Base-by-base conservation (phyloP, 2,113 vertebrate genomes). In the Thalassarche chlororhynchos region DNA sequence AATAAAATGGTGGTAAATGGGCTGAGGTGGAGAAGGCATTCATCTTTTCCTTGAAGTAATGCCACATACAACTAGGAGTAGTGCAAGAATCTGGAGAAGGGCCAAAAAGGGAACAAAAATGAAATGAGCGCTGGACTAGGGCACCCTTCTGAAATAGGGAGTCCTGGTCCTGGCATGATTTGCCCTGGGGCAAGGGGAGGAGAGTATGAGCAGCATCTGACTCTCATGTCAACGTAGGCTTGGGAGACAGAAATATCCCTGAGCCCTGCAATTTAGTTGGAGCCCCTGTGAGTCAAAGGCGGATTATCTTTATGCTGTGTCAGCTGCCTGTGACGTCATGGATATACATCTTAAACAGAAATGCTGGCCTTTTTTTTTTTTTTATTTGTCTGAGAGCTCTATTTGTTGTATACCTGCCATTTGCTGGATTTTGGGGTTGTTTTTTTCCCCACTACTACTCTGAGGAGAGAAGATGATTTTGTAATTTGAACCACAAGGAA, bases 161-260 rank as follows among this genome's bases (percentile, higher is more conserved):
- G 3, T 68, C 12, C 24, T 66, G 12, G 8, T 70, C 36, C 46
- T 17, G 4, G 3, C 2, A 1, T 6, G 16, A 11, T 49, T 80
- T 90, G 6, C 23, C 12, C 13, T 9, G 1, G 17, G 11, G 12
- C 17, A 24, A 57, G 32, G 38, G 74, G 58, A 58, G 15, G 3
- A 23, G 17, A 4, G 1, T 32, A 36, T 23, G 24, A 77, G 62
- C 21, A 72, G 29, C 34, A 6, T n/a, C 23, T 49, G 70, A 9
- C 4, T 25, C 26, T 68, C 2, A 5, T 51, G 31, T 15, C 47
- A 5, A 1, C 2, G 1, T 2, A 29, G 72, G 7, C 24, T 34
- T 42, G 16, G 13, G 44, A 74, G 44, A 25, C 20, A 79, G 17
- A 64, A 76, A 24, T 12, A 34, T 16, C 14, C 17, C 19, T 26